phyloP scores from a whole-genome alignment of 1,140 invertebrate genomes.

The Charaxes varanes region DNA sequence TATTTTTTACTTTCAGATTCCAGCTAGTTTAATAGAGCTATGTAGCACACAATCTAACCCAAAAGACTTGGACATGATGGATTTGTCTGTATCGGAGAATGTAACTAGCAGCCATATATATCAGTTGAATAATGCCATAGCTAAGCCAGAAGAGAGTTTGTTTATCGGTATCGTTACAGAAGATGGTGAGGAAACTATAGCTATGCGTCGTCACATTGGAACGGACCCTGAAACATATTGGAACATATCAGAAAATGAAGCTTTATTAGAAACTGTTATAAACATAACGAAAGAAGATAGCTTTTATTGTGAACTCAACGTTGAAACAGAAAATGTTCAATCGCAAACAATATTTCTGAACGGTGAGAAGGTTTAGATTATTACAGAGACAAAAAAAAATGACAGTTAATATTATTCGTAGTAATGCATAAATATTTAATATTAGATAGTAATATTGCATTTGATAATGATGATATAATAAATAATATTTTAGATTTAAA shows the following conservation, averaged over 20 bases:
- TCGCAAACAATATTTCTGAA: constrained; percentile 46
- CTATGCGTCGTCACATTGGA: constrained; percentile 37
- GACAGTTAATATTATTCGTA: background rate
- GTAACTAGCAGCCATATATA: background rate
- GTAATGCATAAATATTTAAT: too few species aligned
- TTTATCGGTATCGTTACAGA: constrained; percentile 45
- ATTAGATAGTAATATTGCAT: constrained; percentile 4
- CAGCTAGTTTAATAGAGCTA: constrained; percentile 38
- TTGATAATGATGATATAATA: background rate
- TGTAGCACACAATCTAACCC: constrained; percentile 24
- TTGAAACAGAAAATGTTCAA: constrained; percentile 24
- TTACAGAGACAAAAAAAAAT: too few species aligned
- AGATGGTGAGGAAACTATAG: constrained; percentile 39
- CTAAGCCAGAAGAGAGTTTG: constrained; percentile 39
- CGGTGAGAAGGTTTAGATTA: too few species aligned
- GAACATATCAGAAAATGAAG: constrained; percentile 26
- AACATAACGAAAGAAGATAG: constrained; percentile 34
- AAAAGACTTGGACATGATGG: constrained; percentile 1
- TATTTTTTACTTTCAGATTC: constrained; percentile 38
- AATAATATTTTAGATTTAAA: constrained; percentile 47
- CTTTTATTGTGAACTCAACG: constrained; percentile 17
- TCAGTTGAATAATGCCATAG: constrained; percentile 13
- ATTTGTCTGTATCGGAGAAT: background rate
- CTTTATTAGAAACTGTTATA: constrained; percentile 21
- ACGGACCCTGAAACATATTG: constrained; percentile 28